Evolutionary conservation across 1,140 invertebrate species (phyloP), one percentile per base, ranked within the genome.

Genomic region (Macrobrachium rosenbergii): DNA sequence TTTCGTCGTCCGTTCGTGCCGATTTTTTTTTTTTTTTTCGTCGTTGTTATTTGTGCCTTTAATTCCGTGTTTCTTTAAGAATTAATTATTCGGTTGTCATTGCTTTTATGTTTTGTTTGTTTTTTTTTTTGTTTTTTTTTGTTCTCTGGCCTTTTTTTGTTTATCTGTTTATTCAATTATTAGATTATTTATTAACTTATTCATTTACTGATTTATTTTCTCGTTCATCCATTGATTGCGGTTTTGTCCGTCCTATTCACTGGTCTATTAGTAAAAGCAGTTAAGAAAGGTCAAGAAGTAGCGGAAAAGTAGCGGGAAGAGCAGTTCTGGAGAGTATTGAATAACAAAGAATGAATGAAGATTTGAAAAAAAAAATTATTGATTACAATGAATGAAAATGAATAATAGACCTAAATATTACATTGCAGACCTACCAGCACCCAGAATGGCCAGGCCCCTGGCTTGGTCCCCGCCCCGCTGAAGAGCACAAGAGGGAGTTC

Each of bases 401-500:
- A 10, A 1, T 19, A 8, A 67, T 5, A 67, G 8, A 28, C 23
- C 64, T 82, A n/a, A 21, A 64, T 43, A 11, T 67, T 60, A 78
- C 23, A 82, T 82, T 91, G 11, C 91, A 97, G 96, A 95, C 96
- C 3, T 97, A 98, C 93, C 95, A 94, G 90, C 96, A 97, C 91
- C 94, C 96, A 0, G 97, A 98, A 92, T 98, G 95, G 94, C 94
- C 93, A 59, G 97, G 97, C 89, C 97, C 97, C 43, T 95, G 93
- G 88, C 93, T 98, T 52, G 97, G 97, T 86, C 96, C 97, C 0
- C 95, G 94, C 90, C 96, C 97, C 7, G 92, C 96, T 21, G 96
- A 98, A 83, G 96, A 97, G 91, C 96, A 97, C 92, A 95, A 95
- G 90, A 94, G 97, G 43, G 95, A 98, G 16, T 99, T 98, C 92